Percentiles rank a stretch among this genome's conserved stretches.
These are phyloP conservation scores for Cassiopea xamachana DNA, from an alignment of 30 jellyfish, hydroid and myxozoan genomes.

Conservation along the genomic window DNA sequence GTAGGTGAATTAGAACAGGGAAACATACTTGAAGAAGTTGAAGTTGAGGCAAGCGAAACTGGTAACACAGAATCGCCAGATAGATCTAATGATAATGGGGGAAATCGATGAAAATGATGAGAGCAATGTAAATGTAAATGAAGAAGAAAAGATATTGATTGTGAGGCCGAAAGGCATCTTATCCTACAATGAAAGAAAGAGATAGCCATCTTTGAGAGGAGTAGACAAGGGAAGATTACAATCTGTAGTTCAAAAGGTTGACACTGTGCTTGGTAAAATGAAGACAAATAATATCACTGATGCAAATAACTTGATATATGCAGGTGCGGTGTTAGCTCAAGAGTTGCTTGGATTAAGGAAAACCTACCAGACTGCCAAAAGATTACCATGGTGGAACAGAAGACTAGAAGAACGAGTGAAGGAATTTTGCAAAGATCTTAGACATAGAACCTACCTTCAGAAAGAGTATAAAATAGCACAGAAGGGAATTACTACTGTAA, in stretches of 20 bases:
- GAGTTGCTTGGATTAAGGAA: too few species aligned
- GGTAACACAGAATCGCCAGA: not conserved
- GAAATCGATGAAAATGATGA: not conserved
- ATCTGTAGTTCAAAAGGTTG: too few species aligned
- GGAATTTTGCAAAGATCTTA: conserved; percentile 36
- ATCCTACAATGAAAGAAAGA: not conserved
- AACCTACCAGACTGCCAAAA: not conserved
- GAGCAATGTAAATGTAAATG: not conserved
- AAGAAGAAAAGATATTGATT: conserved; percentile 8
- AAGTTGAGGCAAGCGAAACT: not conserved
- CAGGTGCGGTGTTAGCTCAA: too few species aligned
- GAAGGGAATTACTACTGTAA: conserved; percentile 14
- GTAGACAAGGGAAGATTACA: too few species aligned
- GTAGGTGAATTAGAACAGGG: too few species aligned
- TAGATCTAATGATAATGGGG: not conserved
- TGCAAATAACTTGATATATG: too few species aligned
- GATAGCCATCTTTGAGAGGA: not conserved
- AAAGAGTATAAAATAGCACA: not conserved
- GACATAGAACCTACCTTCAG: conserved; percentile 2
- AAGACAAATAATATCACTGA: too few species aligned
- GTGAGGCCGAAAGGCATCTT: not conserved
- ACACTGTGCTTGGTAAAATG: too few species aligned
- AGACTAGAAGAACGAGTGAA: conserved; percentile 36
- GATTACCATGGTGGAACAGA: conserved; percentile 36
- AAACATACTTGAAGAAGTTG: not conserved